Percentiles rank a stretch among this genome's conserved stretches.
Conservation (phyloP, 2,797 vertebrate species). For the Sitta carolinensis region DNA sequence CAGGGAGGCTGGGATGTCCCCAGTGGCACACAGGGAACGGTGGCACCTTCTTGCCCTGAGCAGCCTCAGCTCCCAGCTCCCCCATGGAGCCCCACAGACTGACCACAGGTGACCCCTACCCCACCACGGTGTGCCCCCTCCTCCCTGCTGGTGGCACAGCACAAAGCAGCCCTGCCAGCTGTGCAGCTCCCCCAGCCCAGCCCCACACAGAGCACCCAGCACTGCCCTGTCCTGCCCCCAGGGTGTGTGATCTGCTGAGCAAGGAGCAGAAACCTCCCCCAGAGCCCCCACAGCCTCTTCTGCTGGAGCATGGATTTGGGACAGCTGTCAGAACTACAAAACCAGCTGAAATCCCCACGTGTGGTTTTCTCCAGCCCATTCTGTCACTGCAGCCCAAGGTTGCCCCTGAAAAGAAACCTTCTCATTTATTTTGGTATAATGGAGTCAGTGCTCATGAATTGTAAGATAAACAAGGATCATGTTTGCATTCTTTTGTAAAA, state of each 20-base stretch:
- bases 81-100: accelerated
- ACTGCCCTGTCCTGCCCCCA: not conserved
- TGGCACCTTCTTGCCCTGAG: not conserved
- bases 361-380: accelerated
- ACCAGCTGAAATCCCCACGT: not conserved
- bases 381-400: not conserved
- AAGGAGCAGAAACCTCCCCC: not conserved
- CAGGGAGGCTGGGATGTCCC: not conserved
- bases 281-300: not conserved
- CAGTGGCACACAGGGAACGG: accelerated
- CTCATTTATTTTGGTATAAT: too few relatives aligned
- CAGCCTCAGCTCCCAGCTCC: not conserved
- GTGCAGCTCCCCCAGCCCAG: not conserved
- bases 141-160: not conserved
- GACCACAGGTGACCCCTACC: not conserved
- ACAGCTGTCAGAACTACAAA: not conserved
- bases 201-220: accelerated
- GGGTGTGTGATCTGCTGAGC: accelerated
- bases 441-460: too few relatives aligned
- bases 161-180: not conserved
- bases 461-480: too few relatives aligned
- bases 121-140: not conserved
- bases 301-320: not conserved
- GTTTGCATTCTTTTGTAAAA: too few relatives aligned
- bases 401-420: too few relatives aligned